Base-by-base conservation (phyloP, 1,140 invertebrate genomes). In the Drosophila grimshawi region DNA sequence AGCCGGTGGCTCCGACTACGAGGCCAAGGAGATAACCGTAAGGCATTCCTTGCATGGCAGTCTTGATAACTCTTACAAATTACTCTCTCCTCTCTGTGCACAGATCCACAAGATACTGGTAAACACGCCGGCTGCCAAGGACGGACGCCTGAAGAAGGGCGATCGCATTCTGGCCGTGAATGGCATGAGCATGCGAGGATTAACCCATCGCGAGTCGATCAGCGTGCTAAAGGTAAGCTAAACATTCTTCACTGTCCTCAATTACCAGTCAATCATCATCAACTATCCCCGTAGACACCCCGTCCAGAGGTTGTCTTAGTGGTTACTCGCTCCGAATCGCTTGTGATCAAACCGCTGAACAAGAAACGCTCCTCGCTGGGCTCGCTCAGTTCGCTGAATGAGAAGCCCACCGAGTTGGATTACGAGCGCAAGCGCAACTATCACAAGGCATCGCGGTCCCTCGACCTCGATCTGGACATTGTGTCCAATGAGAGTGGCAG, bases 111-210 rank as follows among this genome's bases (percentile, higher is more conserved):
- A 97, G 92, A 97, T 98, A 51, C 93, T 98, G 70, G 94, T 94
- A 55, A 97, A 97, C 73, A 97, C 97, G 74, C 94, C 97, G 63
- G 97, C 97, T 6, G 96, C 97, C 81, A 95, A 95, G 82, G 97
- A 98, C 92, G 97, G 97, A 3, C 93, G 95, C 56, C 94, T 98
- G n/a, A 96, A 96, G 92, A 95, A 96, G 86, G 97, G 97, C 10
- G 97, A 98, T 85, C 95, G 97, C 82, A 96, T 98, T 7, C 93
- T 97, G 41, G 97, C 97, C 41, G 97, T 98, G 74, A 98, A 98
- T 92, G 97, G 97, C n/a, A 95, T 95, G 86, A 94, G 94, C 71
- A 96, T 97, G 92, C 94, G 95, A 63, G 96, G 96, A 56, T 93
- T 98, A 19, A 97, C 96, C 32, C 97, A 98, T 91, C 94, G 95